Evolutionary conservation across 2,888 invertebrate species (phyloP), one percentile per base, ranked within the genome.

Genomic region (Noctua pronuba): DNA sequence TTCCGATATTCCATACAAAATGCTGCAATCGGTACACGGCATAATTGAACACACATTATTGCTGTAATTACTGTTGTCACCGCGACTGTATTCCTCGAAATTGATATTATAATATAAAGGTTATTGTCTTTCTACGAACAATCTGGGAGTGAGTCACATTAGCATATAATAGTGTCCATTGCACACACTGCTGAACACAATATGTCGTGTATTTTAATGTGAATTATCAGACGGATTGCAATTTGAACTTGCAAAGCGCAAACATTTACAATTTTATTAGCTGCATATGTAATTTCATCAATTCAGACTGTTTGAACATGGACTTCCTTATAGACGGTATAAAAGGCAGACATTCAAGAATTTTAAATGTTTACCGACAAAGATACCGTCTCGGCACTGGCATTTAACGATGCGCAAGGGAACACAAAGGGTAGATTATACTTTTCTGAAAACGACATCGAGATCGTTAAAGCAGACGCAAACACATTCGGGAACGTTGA

Each of bases 71-170:
- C 38, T 44, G 46, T 49, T 82, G 77, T 66, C 74, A 60, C 38
- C 18, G 55, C 35, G 72, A 69, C 31, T 66, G n/a, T 41, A 13
- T 86, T 84, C 75, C 41, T 60, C 58, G 75, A 83, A 75, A 70
- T 73, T 60, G 21, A 73, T 64, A 60, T 65, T 66, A 76, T 73
- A 71, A 60, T 73, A 58, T 46, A 62, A 67, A 66, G 44, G 58
- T 49, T 62, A 74, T 74, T 79, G 87, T 75, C 69, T 76, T 82
- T 75, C 73, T 68, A 79, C 70, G 77, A 81, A 80, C 75, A 73
- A 55, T 81, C 70, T 78, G 68, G 66, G 66, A 49, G 71, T 88
- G 83, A 87, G 62, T 83, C 76, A 84, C 67, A 83, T 88, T 81
- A 82, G 65, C 83, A 85, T 83, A 81, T 77, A 79, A 81, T 79